Percentiles rank a stretch among this genome's conserved stretches.
Conservation (phyloP, 2,888 invertebrate genomes). For the Drosophila mercatorum region DNA sequence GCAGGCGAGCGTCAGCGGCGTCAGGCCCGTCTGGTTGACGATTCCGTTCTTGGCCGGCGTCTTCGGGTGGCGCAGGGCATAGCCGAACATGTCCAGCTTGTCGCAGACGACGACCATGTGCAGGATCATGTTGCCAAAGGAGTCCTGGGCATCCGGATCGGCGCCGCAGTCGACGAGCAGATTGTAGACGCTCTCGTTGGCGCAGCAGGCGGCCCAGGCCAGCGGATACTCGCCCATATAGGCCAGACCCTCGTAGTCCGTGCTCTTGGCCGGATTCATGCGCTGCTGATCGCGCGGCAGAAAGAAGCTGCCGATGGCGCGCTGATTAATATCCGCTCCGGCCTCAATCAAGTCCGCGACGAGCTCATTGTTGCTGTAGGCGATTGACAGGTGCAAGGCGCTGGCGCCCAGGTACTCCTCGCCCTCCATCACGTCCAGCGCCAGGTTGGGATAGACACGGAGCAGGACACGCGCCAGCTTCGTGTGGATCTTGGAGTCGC, state of each 20-base stretch:
- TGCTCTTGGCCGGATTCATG: conserved; percentile 90
- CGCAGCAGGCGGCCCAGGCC: conserved; percentile 98
- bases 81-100: conserved; percentile 99
- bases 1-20: conserved; percentile 97
- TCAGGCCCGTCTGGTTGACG: conserved; percentile 94
- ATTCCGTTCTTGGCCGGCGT: conserved; percentile 96
- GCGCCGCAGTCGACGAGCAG: conserved; percentile 95
- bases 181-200: conserved; percentile 98
- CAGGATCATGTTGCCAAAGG: conserved; percentile 99
- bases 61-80: conserved; percentile 97
- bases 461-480: conserved; percentile 94
- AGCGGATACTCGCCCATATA: conserved; percentile 99
- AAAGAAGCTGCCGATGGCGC: conserved; percentile 98
- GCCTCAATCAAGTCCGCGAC: conserved; percentile 96
- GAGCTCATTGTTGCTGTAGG: conserved; percentile 97
- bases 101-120: conserved; percentile 99
- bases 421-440: conserved; percentile 97
- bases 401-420: conserved; percentile 98
- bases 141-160: conserved; percentile 97
- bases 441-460: conserved; percentile 95
- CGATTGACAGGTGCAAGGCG: conserved; percentile 97
- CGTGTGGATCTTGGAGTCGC: conserved; percentile 92
- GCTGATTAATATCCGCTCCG: conserved; percentile 95
- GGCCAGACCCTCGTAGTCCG: conserved; percentile 98
- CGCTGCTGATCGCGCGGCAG: conserved; percentile 97